phyloP scores from a whole-genome alignment of 1,140 invertebrate genomes.

The Andrena cerasifolii region DNA sequence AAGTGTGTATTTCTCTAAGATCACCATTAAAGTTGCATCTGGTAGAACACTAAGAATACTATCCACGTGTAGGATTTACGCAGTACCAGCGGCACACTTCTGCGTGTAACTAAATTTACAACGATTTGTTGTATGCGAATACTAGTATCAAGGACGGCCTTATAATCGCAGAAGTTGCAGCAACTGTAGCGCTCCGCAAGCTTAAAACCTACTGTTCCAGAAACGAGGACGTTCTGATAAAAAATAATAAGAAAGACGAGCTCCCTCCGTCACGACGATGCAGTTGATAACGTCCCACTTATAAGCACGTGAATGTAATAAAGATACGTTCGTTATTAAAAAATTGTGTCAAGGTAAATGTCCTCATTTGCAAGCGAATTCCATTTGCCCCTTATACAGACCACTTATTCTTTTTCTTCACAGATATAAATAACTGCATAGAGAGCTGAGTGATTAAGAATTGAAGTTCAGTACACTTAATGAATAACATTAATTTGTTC shows the following conservation, averaged over 20 bases:
- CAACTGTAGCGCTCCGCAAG: not conserved
- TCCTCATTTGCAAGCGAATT: no score
- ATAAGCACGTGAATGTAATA: not conserved
- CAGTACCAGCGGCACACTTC: not conserved
- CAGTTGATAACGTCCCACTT: not conserved
- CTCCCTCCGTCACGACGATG: not conserved
- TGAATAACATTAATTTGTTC: no score
- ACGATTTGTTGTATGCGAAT: not conserved
- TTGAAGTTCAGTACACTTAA: no score
- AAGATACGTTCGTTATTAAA: not conserved
- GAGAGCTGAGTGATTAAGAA: no score
- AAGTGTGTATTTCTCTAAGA: not conserved
- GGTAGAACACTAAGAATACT: not conserved
- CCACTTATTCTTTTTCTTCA: no score
- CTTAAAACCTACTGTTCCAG: not conserved
- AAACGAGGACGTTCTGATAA: not conserved
- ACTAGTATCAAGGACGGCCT: slow-evolving; percentile 40
- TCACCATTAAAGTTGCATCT: not conserved
- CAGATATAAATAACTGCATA: no score
- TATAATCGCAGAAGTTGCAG: slow-evolving; percentile 5
- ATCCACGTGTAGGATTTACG: not conserved
- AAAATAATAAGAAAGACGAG: not conserved
- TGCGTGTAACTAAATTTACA: not conserved
- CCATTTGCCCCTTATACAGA: no score
- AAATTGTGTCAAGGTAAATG: not conserved